Base-by-base conservation (phyloP, 2,797 vertebrate genomes). In the Danio aesculapii region DNA sequence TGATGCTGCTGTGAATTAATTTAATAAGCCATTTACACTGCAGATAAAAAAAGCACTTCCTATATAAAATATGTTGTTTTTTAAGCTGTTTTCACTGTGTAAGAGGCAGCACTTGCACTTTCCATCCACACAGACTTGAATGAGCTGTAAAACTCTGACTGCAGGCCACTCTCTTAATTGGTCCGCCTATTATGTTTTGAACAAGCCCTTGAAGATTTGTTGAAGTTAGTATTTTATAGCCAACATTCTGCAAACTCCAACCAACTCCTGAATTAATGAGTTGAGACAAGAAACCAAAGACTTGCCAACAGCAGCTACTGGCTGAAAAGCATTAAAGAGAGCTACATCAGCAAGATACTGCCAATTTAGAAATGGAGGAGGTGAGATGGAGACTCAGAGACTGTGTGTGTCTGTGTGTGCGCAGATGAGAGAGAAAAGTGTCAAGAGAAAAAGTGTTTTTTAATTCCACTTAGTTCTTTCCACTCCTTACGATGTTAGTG, bases 141-240 rank as follows among this genome's bases (percentile, higher is more conserved):
- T 81, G 81, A 88, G 86, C 87, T 85, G 84, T 83, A 84, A 91
- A 92, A 90, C 83, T 70, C 84, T 83, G 87, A 87, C 92, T 90
- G 81, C 84, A 76, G 92, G 91, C 92, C 77, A 79, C 88, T 88
- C 88, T 85, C 90, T 92, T 95, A 95, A 96, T 93, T 95, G 92
- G 90, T 94, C 93, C 92, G 92, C 92, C 90, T 94, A 89, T 91
- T 88, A 92, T 90, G 92, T 91, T 94, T 93, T 88, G 81, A 90
- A 91, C 90, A 89, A 88, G 90, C 91, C 93, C 95, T 95, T 92
- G 84, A 93, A 95, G 92, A 94, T 93, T 94, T 94, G 92, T 95
- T 89, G 90, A 92, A 90, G 91, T 95, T 92, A 92, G 94, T 94
- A 94, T 94, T 94, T 94, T 90, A 92, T 86, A 89, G 92, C 90